Evolutionary conservation across 2,113 vertebrate species (phyloP).

Genomic region (Scartelaos histophorus): DNA sequence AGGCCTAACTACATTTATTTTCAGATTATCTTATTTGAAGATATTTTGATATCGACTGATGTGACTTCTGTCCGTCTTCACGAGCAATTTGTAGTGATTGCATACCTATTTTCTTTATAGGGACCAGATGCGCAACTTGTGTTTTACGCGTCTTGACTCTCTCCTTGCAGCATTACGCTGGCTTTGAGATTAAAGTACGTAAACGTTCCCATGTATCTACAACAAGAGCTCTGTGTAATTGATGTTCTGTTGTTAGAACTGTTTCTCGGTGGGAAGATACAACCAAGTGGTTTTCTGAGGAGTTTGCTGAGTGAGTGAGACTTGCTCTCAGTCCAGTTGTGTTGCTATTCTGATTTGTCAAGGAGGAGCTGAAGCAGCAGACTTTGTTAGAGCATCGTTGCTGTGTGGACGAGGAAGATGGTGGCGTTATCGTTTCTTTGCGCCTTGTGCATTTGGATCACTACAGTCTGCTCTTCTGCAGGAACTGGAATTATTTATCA

Average conservation of each 20-base stretch:
- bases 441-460: slow-evolving; percentile 64
- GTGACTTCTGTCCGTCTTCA: not conserved
- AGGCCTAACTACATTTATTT: not conserved
- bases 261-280: slow-evolving; percentile 28
- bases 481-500: slow-evolving; percentile 75
- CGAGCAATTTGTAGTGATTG: not conserved
- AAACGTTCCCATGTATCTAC: slow-evolving; percentile 52
- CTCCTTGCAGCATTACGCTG: slow-evolving; percentile 34
- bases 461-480: slow-evolving; percentile 40
- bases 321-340: slow-evolving; percentile 7
- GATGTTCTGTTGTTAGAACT: slow-evolving; percentile 31
- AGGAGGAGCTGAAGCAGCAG: slow-evolving; percentile 19
- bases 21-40: not conserved
- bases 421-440: slow-evolving; percentile 49
- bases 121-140: slow-evolving; percentile 49
- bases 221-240: slow-evolving; percentile 54
- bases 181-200: slow-evolving; percentile 39
- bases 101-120: slow-evolving; percentile 26
- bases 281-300: slow-evolving; percentile 16
- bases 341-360: slow-evolving; percentile 15
- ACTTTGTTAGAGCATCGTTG: slow-evolving; percentile 33
- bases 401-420: slow-evolving; percentile 5
- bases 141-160: slow-evolving; percentile 71
- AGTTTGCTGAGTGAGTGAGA: slow-evolving; percentile 17
- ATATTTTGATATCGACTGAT: not conserved